phyloP scores from a whole-genome alignment of 2,888 invertebrate genomes.

The Dorcus parallelipipedus region DNA sequence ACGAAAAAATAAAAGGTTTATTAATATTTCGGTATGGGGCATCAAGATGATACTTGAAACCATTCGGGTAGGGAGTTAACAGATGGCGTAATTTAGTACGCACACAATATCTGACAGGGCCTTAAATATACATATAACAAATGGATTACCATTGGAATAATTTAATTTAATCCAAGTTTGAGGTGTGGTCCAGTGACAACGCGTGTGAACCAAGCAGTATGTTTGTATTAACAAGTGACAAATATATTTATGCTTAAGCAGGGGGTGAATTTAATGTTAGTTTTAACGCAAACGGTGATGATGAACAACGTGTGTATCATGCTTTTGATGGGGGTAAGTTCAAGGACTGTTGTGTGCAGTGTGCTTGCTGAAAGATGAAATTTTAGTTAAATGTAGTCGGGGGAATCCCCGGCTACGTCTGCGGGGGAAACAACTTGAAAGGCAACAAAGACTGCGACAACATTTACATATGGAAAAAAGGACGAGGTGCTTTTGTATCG shows the following conservation, averaged over 20 bases:
- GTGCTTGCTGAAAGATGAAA: not conserved
- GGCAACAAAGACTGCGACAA: slow-evolving; percentile 28
- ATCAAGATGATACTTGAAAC: too few species aligned
- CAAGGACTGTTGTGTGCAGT: not conserved
- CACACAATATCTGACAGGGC: not conserved
- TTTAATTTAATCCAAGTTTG: slow-evolving; percentile 1
- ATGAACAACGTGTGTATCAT: slow-evolving; percentile 9
- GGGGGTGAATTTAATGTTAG: not conserved
- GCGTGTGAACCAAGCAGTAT: slow-evolving; percentile 15
- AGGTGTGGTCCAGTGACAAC: slow-evolving; percentile 12
- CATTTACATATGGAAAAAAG: slow-evolving; percentile 33
- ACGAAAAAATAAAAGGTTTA: too few species aligned
- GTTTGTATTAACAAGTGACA: not conserved
- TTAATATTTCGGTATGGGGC: too few species aligned
- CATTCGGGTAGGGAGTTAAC: not conserved
- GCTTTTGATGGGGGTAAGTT: slow-evolving; percentile 12
- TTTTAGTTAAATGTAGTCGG: slow-evolving; percentile 21
- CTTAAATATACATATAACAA: not conserved
- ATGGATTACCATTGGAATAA: slow-evolving; percentile 3
- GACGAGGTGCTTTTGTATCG: slow-evolving; percentile 29
- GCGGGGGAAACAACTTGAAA: slow-evolving; percentile 19
- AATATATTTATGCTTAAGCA: too few species aligned
- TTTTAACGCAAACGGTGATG: slow-evolving; percentile 6
- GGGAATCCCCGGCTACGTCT: slow-evolving; percentile 21
- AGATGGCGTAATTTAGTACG: slow-evolving; percentile 11